Conservation (phyloP, 2,797 vertebrate genomes). For the Staurois parvus region DNA sequence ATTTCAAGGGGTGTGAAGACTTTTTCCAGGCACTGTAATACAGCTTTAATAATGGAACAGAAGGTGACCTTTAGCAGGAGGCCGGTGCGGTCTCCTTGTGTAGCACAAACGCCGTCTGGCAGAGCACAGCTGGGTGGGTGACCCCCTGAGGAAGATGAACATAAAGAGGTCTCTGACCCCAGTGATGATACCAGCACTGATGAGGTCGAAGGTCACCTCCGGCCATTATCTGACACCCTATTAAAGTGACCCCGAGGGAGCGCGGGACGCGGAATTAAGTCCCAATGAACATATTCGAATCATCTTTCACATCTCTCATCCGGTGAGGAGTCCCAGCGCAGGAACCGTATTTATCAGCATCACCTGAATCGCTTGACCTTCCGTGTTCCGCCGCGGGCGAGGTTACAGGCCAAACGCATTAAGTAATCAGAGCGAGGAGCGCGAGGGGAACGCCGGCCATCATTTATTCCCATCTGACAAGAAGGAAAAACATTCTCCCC, state of each 20-base stretch:
- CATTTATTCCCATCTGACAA: too few relatives aligned
- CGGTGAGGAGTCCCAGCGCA: neutral
- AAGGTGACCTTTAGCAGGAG: too few relatives aligned
- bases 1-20: too few relatives aligned
- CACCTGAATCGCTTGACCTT: conserved; percentile 36
- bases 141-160: neutral
- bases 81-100: too few relatives aligned
- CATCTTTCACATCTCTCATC: conserved; percentile 34
- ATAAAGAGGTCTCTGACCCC: neutral
- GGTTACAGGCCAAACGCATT: neutral
- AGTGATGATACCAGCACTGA: neutral
- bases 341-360: neutral
- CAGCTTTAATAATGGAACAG: too few relatives aligned
- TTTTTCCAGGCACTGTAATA: too few relatives aligned
- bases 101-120: too few relatives aligned
- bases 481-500: too few relatives aligned
- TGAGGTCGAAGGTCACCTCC: conserved; percentile 39
- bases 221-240: conserved; percentile 22
- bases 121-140: neutral
- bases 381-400: neutral
- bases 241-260: conserved; percentile 30
- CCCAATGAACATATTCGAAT: conserved; percentile 38
- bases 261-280: conserved; percentile 1
- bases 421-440: neutral
- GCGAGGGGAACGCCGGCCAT: too few relatives aligned